A percentile compares a stretch with the other conserved stretches of the same genome.
Conservation (phyloP, 1,140 invertebrate species). For the Drosophila repletoides region DNA sequence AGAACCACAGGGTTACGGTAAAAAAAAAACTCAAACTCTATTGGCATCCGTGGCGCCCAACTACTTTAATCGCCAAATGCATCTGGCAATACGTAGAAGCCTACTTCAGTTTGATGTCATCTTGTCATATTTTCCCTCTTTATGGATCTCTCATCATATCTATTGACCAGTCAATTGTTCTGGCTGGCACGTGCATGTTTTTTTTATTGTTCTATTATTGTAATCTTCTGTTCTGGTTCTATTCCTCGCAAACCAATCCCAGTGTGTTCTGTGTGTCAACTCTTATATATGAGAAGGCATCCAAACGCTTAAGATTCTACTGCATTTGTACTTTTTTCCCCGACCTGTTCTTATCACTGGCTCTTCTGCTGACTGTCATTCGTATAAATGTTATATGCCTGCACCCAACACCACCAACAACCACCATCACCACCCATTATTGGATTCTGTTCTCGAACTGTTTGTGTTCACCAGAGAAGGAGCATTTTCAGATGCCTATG, state of each 20-base stretch:
- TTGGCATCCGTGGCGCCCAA: conserved; percentile 57
- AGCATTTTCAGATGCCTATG: conserved; percentile 13
- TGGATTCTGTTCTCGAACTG: conserved; percentile 28
- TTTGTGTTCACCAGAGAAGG: conserved; percentile 31
- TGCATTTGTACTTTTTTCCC: conserved; percentile 41
- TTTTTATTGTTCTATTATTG: conserved; percentile 29
- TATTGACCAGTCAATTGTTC: conserved; percentile 33
- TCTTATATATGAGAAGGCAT: conserved; percentile 18
- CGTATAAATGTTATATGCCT: conserved; percentile 36
- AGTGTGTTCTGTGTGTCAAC: conserved; percentile 49
- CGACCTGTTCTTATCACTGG: conserved; percentile 38
- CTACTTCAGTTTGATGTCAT: conserved; percentile 65
- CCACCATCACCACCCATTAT: conserved; percentile 38
- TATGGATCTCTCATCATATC: conserved; percentile 54
- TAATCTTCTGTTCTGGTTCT: conserved; percentile 19
- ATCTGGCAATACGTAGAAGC: conserved; percentile 69
- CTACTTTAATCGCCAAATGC: conserved; percentile 70
- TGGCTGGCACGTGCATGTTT: conserved; percentile 64
- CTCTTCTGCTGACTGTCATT: conserved; percentile 56
- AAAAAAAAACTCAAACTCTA: conserved; percentile 6
- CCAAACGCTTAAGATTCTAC: conserved; percentile 23
- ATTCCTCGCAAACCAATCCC: conserved; percentile 44
- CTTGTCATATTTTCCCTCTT: conserved; percentile 35
- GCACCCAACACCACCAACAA: conserved; percentile 49
- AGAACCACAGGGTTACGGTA: conserved; percentile 71